Base-by-base conservation (phyloP, 2,113 vertebrate genomes). In the Gallinago media region DNA sequence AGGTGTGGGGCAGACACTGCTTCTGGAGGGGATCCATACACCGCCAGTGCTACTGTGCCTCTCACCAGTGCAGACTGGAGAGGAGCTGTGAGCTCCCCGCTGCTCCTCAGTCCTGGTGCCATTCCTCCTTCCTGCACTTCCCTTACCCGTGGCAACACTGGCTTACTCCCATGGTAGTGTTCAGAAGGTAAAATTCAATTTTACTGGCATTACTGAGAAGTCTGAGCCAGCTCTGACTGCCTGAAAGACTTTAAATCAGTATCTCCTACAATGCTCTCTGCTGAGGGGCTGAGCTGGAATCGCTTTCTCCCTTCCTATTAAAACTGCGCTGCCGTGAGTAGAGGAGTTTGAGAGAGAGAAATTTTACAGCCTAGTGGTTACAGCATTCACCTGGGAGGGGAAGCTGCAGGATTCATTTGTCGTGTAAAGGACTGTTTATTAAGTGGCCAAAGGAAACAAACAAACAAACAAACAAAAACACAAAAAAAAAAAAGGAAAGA, bases 291-390 rank as follows among this genome's bases (percentile, higher is more conserved):
- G 70, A 78, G 46, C 52, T 82, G 61, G 42, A 87, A 91, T 87
- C 1, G 0, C 38, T 81, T 89, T 50, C 70, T 85, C 32, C 29
- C 12, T 87, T 88, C 80, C 29, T 79, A 31, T 79, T 88, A 85
- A 65, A 85, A 68, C 58, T 72, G 31, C 26, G 46, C 44, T 3
- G 4, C 54, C 49, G 19, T 52, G 31, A 0, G 0, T 12, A 65
- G 82, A 61, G 67, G 61, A 90, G 52, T 65, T 82, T 72, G 50
- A 91, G 65, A 66, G 38, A 59, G 61, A 63, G 23, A 76, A 26
- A 58, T 88, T 95, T 93, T 85, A 73, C 78, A 95, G 67, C 62
- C 34, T 88, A 15, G 47, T 68, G 66, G 58, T 82, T 92, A 21
- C 66, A 76, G 58, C 66, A 79, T 80, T 85, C 71, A 70, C 49